A percentile compares a stretch with the other conserved stretches of the same genome.
Evolutionary conservation across 2,888 invertebrate genomes (phyloP).

Genomic region (Ichneumoninae sp.): DNA sequence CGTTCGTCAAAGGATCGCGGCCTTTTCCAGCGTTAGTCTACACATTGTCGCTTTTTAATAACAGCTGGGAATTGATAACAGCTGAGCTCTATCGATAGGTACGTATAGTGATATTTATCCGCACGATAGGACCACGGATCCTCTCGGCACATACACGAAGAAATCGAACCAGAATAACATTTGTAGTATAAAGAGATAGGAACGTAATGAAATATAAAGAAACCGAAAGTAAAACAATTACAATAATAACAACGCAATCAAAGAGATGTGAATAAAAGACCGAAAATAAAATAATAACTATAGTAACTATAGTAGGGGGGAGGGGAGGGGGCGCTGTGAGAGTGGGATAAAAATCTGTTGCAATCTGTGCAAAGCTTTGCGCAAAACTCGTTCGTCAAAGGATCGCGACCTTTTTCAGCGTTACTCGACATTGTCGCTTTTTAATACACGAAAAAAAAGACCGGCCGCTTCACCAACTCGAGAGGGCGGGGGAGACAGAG

Average conservation of each 20-base stretch:
- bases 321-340: neutral
- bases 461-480: neutral
- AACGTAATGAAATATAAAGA: no score
- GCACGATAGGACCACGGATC: no score
- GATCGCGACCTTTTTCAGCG: slow-evolving; percentile 14
- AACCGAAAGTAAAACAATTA: no score
- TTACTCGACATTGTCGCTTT: neutral
- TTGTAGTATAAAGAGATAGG: no score
- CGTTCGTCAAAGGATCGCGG: slow-evolving; percentile 14
- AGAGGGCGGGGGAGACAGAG: neutral
- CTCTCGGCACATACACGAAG: no score
- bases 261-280: neutral
- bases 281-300: no score
- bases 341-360: neutral
- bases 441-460: slow-evolving; percentile 19
- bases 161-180: no score
- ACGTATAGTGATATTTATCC: no score
- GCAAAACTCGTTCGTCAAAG: slow-evolving; percentile 20
- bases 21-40: slow-evolving; percentile 6
- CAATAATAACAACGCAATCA: no score
- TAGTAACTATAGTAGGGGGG: neutral
- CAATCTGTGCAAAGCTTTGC: neutral
- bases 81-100: no score
- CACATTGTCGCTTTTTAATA: neutral
- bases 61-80: no score